A percentile compares a stretch with the other conserved stretches of the same genome.
Evolutionary conservation across 2,888 invertebrate species (phyloP).

Genomic region (Ceramica pisi): DNA sequence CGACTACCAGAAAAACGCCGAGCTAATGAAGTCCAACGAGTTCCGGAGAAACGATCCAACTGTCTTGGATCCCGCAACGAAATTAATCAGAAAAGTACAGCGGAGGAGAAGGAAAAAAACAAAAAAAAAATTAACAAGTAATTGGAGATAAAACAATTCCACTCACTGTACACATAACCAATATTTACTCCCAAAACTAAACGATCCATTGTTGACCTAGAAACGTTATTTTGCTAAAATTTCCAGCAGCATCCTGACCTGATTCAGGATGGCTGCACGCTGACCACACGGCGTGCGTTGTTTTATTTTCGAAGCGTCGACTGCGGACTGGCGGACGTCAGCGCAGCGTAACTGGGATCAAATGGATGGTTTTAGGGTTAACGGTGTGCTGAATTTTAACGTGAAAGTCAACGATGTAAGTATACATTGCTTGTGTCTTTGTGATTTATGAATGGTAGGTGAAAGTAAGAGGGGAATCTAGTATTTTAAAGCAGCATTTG

Average conservation of each 20-base stretch:
- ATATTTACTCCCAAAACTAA: neutral
- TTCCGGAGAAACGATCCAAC: too few relatives aligned
- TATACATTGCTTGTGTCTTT: neutral
- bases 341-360: conserved; percentile 22
- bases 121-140: too few relatives aligned
- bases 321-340: conserved; percentile 9
- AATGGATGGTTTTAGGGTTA: conserved; percentile 15
- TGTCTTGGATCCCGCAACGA: too few relatives aligned
- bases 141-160: neutral
- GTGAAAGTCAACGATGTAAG: neutral
- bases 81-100: too few relatives aligned
- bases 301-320: conserved; percentile 39
- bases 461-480: too few relatives aligned
- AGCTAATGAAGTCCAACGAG: too few relatives aligned
- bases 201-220: neutral
- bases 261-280: conserved; percentile 15
- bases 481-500: too few relatives aligned
- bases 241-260: conserved; percentile 3
- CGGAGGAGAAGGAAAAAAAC: too few relatives aligned
- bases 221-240: neutral
- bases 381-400: conserved; percentile 7
- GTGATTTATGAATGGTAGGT: neutral
- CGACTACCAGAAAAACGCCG: too few relatives aligned
- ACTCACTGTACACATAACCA: too few relatives aligned
- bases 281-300: conserved; percentile 21